phyloP scores from a whole-genome alignment of 2,113 vertebrate species.

The Nesoenas mayeri region DNA sequence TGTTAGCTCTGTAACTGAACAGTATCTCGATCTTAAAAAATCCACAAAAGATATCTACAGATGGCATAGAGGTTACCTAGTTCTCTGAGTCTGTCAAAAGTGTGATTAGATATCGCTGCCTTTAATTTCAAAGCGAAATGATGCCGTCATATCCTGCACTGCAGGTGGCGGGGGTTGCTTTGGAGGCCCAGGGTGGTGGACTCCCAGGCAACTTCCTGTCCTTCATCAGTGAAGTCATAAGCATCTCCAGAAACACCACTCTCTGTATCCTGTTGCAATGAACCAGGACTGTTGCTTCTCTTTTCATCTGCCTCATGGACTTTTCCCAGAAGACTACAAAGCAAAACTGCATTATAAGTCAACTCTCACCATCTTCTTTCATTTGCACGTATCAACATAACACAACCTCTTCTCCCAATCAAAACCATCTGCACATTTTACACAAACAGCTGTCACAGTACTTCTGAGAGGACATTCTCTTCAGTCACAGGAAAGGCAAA shows the following conservation, averaged over 20 bases:
- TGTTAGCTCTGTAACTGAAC: background rate
- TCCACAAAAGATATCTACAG: background rate
- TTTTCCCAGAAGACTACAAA: background rate
- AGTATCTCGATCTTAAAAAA: background rate
- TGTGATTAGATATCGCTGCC: slow-evolving; percentile 6
- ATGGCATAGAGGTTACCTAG: background rate
- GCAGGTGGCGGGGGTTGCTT: background rate
- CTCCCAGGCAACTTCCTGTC: background rate
- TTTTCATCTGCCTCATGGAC: background rate
- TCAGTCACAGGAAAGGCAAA: background rate
- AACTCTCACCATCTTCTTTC: background rate
- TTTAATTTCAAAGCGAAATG: background rate
- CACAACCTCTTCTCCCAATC: background rate
- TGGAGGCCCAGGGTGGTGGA: background rate
- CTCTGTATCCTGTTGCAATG: background rate
- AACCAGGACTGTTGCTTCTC: background rate
- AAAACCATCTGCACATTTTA: background rate
- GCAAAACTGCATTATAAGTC: background rate
- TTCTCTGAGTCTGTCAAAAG: background rate
- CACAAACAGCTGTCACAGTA: background rate
- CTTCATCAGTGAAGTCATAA: background rate
- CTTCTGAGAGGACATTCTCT: background rate
- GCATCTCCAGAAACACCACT: background rate
- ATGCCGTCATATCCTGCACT: background rate
- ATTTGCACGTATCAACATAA: background rate